These are phyloP conservation scores for Operophtera brumata DNA, from an alignment of 2,888 invertebrate genomes.

Conservation along the genomic window DNA sequence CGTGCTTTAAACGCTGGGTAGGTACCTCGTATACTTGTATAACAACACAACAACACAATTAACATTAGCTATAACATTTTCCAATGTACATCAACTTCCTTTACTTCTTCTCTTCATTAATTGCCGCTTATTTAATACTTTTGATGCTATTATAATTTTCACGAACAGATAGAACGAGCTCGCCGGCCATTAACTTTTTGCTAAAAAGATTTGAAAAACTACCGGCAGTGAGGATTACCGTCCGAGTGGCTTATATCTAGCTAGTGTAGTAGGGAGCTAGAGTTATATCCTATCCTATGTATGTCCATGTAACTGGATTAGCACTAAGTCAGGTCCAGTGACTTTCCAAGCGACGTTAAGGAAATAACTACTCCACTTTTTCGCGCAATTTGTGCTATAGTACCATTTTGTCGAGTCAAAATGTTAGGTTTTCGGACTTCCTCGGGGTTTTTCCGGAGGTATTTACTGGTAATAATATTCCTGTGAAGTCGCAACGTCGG, in stretches of 20 bases:
- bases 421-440: conserved; percentile 8
- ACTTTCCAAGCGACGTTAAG: conserved; percentile 27
- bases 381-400: conserved; percentile 26
- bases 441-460: neutral
- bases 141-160: too few relatives aligned
- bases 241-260: conserved; percentile 3
- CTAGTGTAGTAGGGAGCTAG: neutral
- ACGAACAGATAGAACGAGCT: too few relatives aligned
- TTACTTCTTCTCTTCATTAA: too few relatives aligned
- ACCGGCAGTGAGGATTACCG: conserved; percentile 8
- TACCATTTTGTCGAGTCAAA: conserved; percentile 19
- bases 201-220: conserved; percentile 3
- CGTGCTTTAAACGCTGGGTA: too few relatives aligned
- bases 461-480: conserved; percentile 15
- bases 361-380: conserved; percentile 22
- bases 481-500: conserved; percentile 5
- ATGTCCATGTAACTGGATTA: conserved; percentile 17
- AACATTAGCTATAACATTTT: too few relatives aligned
- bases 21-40: too few relatives aligned
- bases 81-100: too few relatives aligned
- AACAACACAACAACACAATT: too few relatives aligned
- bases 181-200: neutral
- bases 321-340: conserved; percentile 17
- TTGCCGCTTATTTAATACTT: too few relatives aligned
- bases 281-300: neutral